Evolutionary conservation across 2,797 vertebrate species (phyloP).

Genomic region (Manis javanica): DNA sequence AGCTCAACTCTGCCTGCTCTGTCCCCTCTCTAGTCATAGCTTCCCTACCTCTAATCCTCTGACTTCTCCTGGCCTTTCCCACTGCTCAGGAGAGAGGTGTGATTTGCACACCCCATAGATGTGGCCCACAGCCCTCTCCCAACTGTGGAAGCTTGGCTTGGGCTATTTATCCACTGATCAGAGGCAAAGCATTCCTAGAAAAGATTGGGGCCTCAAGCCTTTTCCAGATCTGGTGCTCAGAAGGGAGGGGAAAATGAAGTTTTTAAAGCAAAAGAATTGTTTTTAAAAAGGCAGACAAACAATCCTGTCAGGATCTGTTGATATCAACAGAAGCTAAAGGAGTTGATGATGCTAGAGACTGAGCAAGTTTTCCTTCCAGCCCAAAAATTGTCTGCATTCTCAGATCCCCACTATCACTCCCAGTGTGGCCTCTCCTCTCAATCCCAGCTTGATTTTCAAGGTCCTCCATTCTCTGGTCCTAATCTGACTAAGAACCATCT

Average conservation of each 20-base stretch:
- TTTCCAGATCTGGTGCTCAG: background rate
- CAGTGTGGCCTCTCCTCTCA: background rate
- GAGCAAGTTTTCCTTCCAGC: background rate
- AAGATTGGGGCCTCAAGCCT: background rate
- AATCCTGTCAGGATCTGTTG: background rate
- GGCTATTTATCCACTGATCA: background rate
- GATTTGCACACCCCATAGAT: background rate
- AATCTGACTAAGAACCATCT: background rate
- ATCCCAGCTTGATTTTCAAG: slow-evolving; percentile 25
- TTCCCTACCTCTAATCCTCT: background rate
- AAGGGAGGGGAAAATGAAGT: background rate
- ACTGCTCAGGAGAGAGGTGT: background rate
- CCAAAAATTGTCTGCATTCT: slow-evolving; percentile 5
- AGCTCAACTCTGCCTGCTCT: background rate
- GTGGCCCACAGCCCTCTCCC: background rate
- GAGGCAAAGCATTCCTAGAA: slow-evolving; percentile 30
- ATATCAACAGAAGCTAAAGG: background rate
- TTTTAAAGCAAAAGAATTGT: slow-evolving; percentile 25
- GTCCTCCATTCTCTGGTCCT: background rate
- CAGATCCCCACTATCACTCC: background rate
- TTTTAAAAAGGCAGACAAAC: slow-evolving; percentile 10
- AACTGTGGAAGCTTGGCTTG: background rate
- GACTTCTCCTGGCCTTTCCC: background rate
- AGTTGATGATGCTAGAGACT: background rate
- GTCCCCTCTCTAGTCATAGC: background rate